These are phyloP conservation scores for Apotomis turbidana DNA, from an alignment of 2,888 invertebrate genomes.

Conservation along the genomic window DNA sequence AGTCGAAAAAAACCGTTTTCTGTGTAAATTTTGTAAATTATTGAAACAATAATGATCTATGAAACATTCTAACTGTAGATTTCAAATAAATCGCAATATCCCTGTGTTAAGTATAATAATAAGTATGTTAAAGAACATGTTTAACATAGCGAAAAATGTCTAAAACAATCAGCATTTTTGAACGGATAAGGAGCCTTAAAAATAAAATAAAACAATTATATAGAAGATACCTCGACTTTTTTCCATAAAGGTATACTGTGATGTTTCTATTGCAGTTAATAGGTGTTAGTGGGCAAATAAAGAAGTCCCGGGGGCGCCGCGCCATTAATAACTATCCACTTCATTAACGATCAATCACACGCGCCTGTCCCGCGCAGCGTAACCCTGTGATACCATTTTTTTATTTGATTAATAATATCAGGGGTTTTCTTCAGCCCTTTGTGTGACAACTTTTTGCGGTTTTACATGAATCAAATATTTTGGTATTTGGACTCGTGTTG, in stretches of 20 bases:
- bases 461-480: not conserved
- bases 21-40: too few relatives aligned
- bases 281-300: constrained; percentile 79
- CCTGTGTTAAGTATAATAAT: too few relatives aligned
- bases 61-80: too few relatives aligned
- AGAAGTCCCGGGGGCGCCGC: constrained; percentile 59
- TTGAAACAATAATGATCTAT: too few relatives aligned
- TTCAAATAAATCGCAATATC: too few relatives aligned
- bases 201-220: too few relatives aligned
- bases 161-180: too few relatives aligned
- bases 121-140: too few relatives aligned
- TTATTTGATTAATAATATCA: constrained; percentile 37
- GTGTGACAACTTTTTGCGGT: not conserved
- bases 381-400: constrained; percentile 43
- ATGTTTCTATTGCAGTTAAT: constrained; percentile 52
- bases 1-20: too few relatives aligned
- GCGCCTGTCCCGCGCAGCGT: constrained; percentile 63
- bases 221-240: not conserved
- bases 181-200: too few relatives aligned
- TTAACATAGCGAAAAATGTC: too few relatives aligned
- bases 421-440: constrained; percentile 22
- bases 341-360: constrained; percentile 82
- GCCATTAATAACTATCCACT: constrained; percentile 82
- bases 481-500: too few relatives aligned
- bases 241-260: not conserved